Conservation (phyloP, 2,888 invertebrate genomes). For the Nemoura dubitans region DNA sequence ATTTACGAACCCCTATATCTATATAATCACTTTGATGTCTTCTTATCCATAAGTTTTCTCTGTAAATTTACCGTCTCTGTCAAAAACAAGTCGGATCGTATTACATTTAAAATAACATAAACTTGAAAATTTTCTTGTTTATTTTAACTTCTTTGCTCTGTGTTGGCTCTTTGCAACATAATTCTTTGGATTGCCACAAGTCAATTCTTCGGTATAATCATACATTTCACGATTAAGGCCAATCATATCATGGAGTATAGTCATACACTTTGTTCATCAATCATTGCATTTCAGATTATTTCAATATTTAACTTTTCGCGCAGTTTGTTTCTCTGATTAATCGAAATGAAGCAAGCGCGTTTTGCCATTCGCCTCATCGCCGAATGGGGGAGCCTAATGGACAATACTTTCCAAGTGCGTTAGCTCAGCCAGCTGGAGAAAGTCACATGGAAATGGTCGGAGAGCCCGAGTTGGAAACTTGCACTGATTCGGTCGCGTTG, state of each 20-base stretch:
- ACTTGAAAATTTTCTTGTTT: background rate
- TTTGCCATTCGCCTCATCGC: too few species aligned
- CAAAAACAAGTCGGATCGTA: background rate
- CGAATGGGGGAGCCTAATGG: background rate
- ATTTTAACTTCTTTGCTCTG: background rate
- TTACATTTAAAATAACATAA: constrained; percentile 7
- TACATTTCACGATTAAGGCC: background rate
- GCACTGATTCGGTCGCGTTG: background rate
- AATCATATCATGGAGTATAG: background rate
- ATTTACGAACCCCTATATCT: constrained; percentile 48
- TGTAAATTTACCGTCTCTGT: constrained; percentile 15
- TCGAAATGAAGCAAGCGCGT: too few species aligned
- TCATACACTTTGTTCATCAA: background rate
- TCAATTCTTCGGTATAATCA: background rate
- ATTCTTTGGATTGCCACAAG: background rate
- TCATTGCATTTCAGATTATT: background rate
- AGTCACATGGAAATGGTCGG: background rate
- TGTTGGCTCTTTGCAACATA: background rate
- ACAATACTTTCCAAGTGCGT: background rate
- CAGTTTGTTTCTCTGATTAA: too few species aligned
- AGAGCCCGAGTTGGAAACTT: background rate
- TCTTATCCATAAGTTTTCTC: constrained; percentile 42
- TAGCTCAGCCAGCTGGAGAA: background rate
- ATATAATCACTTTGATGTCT: constrained; percentile 48
- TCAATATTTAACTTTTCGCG: background rate